These are phyloP conservation scores for Sipha flava DNA, from an alignment of 1,140 invertebrate genomes.

Conservation along the genomic window DNA sequence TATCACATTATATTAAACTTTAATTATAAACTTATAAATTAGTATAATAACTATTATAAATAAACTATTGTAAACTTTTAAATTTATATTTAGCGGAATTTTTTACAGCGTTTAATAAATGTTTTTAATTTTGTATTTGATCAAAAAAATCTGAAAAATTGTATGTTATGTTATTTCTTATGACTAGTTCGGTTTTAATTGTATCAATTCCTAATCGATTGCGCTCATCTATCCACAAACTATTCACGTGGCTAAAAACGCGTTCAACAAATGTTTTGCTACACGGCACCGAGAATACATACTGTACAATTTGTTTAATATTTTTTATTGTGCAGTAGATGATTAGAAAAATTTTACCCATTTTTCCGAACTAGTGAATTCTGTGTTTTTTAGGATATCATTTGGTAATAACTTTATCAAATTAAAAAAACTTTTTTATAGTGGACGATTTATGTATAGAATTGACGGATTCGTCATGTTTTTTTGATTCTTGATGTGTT, in stretches of 20 bases:
- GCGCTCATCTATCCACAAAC: neutral
- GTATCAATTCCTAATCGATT: neutral
- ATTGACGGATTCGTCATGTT: neutral
- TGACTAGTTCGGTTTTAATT: too few species aligned
- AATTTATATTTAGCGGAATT: neutral
- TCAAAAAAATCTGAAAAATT: too few species aligned
- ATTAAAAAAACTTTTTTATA: neutral
- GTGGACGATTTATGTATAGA: neutral
- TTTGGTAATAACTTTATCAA: neutral
- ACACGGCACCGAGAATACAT: too few species aligned
- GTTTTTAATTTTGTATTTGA: too few species aligned
- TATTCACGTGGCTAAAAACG: too few species aligned
- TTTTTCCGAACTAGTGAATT: neutral
- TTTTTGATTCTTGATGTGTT: neutral
- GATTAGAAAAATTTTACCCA: too few species aligned
- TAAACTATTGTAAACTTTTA: neutral
- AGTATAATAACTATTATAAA: too few species aligned
- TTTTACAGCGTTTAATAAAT: too few species aligned
- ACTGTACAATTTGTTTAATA: too few species aligned
- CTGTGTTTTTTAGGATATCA: neutral
- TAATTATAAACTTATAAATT: neutral
- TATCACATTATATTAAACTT: neutral
- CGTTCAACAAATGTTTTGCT: too few species aligned
- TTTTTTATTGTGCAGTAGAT: too few species aligned
- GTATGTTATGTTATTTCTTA: too few species aligned